phyloP scores from a whole-genome alignment of 64 coral and sea anemone genomes.

The Montipora sp. region DNA sequence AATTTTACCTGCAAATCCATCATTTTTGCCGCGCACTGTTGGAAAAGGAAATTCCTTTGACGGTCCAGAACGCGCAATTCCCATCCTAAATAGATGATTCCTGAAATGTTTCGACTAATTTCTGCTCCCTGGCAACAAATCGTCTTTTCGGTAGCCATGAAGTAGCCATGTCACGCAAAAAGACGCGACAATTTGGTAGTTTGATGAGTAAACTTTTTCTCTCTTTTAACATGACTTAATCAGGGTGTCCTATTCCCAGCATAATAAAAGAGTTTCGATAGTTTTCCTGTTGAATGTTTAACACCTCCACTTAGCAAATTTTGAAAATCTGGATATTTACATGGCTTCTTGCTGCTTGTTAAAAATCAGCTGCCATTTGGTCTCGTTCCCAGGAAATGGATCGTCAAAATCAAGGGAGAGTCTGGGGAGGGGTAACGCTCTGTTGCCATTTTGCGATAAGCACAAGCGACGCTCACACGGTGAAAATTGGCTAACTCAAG shows the following conservation, averaged over 20 bases:
- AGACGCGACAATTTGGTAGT: background rate
- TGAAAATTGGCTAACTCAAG: background rate
- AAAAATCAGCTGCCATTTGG: background rate
- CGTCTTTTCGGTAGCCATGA: background rate
- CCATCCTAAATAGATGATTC: constrained; percentile 24
- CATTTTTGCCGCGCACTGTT: constrained; percentile 12
- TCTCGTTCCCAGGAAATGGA: background rate
- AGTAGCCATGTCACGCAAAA: background rate
- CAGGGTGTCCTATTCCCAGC: background rate
- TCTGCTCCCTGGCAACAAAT: background rate
- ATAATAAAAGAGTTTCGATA: background rate
- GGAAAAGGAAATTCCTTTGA: background rate
- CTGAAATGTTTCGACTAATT: background rate
- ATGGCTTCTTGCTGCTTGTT: background rate
- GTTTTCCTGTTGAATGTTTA: background rate
- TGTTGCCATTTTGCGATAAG: too few relatives aligned
- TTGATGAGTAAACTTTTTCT: background rate
- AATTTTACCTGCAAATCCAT: constrained; percentile 41
- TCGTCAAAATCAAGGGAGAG: background rate
- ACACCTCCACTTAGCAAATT: background rate
- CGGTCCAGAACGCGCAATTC: constrained; percentile 10
- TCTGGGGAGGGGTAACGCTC: background rate
- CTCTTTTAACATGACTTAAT: background rate
- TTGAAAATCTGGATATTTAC: background rate
- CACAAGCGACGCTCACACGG: too few relatives aligned